Evolutionary conservation across 2,888 invertebrate genomes (phyloP).

Genomic region (Dynastes tityus): DNA sequence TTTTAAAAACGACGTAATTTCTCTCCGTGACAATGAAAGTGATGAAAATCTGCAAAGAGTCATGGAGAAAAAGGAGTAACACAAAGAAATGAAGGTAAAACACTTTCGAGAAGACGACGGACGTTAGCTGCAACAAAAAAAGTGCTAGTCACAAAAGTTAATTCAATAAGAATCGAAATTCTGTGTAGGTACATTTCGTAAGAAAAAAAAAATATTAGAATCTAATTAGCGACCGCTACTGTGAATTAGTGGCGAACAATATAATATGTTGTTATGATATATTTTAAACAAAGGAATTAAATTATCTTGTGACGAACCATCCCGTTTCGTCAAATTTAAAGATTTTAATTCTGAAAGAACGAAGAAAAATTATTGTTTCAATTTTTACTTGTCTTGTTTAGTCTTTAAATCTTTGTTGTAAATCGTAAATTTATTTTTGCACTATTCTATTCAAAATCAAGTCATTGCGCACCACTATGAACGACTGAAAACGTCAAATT

Average conservation of each 20-base stretch:
- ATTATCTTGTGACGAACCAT: no score
- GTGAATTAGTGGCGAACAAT: neutral
- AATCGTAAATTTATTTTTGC: no score
- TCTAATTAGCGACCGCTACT: neutral
- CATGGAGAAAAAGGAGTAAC: neutral
- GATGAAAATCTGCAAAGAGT: conserved; percentile 8
- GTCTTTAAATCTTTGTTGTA: no score
- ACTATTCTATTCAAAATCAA: no score
- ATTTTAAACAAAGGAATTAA: no score
- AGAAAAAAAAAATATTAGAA: neutral
- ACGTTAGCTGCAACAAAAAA: neutral
- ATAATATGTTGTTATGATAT: neutral
- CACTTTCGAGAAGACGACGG: neutral
- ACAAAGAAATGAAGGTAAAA: neutral
- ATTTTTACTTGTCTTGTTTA: no score
- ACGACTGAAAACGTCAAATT: no score
- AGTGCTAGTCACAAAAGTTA: neutral
- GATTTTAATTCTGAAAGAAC: no score
- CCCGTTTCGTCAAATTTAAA: no score
- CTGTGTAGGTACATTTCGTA: neutral
- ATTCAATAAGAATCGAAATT: neutral
- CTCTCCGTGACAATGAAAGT: neutral
- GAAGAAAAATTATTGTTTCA: no score
- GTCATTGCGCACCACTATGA: no score
- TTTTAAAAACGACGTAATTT: conserved; percentile 38